Evolutionary conservation across 1,140 invertebrate genomes (phyloP).

Genomic region (Drosophila parvula): DNA sequence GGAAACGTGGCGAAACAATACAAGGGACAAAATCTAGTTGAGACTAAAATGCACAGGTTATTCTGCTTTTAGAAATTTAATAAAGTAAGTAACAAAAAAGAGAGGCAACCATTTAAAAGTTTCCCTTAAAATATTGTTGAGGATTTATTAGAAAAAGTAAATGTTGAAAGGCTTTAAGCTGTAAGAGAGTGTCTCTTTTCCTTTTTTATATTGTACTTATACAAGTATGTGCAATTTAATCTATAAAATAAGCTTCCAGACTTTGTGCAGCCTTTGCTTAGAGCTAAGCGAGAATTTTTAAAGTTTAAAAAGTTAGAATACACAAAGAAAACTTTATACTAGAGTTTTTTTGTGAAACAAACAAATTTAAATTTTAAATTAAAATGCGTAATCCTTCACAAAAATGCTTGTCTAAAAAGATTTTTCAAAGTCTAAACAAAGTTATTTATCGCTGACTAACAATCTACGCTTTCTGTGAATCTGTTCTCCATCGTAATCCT

Average conservation of each 20-base stretch:
- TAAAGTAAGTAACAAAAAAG: background rate
- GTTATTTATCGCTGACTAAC: background rate
- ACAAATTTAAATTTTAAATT: no score
- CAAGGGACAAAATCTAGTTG: background rate
- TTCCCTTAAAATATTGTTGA: background rate
- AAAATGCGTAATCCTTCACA: no score
- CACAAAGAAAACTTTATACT: background rate
- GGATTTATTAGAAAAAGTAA: background rate
- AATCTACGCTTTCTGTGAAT: background rate
- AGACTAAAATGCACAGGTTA: background rate
- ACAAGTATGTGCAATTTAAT: background rate
- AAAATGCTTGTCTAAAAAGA: background rate
- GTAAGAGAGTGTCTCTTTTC: background rate
- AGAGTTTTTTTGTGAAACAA: no score
- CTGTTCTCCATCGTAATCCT: conserved; percentile 24
- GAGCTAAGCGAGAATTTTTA: background rate
- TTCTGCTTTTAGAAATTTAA: background rate
- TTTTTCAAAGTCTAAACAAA: background rate
- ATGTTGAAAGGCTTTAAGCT: no score
- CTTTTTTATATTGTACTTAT: background rate
- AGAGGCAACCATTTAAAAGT: no score
- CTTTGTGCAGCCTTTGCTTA: background rate
- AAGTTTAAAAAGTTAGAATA: background rate
- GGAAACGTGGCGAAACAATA: background rate
- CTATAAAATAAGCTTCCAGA: background rate